Percentiles rank a stretch among this genome's conserved stretches.
Evolutionary conservation across 2,113 vertebrate genomes (phyloP).

Genomic region (Sinocyclocheilus rhinocerous): DNA sequence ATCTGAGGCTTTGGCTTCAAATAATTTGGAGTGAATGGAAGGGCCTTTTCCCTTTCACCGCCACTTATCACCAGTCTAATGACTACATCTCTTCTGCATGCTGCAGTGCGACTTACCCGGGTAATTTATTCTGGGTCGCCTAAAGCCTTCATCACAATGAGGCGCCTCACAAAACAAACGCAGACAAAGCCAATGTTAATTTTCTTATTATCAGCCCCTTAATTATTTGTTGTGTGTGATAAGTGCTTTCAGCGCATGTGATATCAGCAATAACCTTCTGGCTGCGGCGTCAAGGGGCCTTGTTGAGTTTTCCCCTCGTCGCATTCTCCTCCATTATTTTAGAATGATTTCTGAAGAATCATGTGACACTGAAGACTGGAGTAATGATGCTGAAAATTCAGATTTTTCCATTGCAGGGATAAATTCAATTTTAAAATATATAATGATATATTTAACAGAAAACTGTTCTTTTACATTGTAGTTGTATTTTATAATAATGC

Average conservation of each 20-base stretch:
- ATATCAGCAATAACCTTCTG: slow-evolving; percentile 99
- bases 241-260: slow-evolving; percentile 93
- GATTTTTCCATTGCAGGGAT: background rate
- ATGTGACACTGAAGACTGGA: background rate
- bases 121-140: slow-evolving; percentile 76
- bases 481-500: no score
- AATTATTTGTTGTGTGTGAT: slow-evolving; percentile 99
- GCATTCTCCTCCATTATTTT: no score
- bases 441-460: background rate
- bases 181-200: slow-evolving; percentile 97
- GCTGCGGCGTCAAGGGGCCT: slow-evolving; percentile 93
- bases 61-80: slow-evolving; percentile 63
- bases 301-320: slow-evolving; percentile 81
- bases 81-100: slow-evolving; percentile 63
- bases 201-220: slow-evolving; percentile 93
- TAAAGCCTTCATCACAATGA: slow-evolving; percentile 79
- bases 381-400: background rate
- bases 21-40: slow-evolving; percentile 45
- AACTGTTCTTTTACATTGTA: background rate
- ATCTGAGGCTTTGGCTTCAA: slow-evolving; percentile 49
- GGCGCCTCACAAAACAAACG: slow-evolving; percentile 77
- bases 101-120: slow-evolving; percentile 58
- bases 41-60: slow-evolving; percentile 35
- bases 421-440: background rate
- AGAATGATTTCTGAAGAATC: background rate